phyloP scores from a whole-genome alignment of 2,888 invertebrate genomes.

The Cryptophagus acutangulus region DNA sequence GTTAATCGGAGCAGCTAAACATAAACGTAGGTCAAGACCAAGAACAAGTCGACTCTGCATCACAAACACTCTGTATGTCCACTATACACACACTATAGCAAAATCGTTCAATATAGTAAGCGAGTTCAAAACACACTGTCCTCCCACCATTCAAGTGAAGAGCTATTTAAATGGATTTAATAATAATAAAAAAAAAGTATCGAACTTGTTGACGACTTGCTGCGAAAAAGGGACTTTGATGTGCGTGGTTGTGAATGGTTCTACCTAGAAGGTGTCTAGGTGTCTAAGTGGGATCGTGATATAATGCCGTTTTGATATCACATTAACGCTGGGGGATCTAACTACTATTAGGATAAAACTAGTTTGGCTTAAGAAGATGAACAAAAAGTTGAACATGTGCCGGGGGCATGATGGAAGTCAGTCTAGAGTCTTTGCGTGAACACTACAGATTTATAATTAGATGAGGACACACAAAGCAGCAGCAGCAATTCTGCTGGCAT shows the following conservation, averaged over 20 bases:
- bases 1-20: background rate
- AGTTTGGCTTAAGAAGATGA: slow-evolving; percentile 21
- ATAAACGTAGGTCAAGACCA: slow-evolving; percentile 4
- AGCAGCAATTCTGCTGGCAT: too few relatives aligned
- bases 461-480: too few relatives aligned
- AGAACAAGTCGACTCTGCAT: background rate
- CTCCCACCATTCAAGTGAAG: slow-evolving; percentile 3
- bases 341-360: slow-evolving; percentile 15
- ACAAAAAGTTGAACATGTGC: slow-evolving; percentile 4
- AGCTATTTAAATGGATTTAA: background rate
- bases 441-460: too few relatives aligned
- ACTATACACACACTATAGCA: background rate
- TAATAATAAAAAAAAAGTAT: background rate
- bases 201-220: background rate
- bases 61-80: background rate
- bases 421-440: slow-evolving; percentile 4
- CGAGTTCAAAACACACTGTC: background rate
- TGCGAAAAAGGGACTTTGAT: background rate
- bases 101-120: background rate
- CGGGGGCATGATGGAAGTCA: slow-evolving; percentile 3
- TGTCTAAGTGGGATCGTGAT: background rate
- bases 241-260: background rate
- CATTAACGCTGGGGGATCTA: background rate
- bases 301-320: background rate
- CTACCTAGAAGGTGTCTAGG: background rate